Base-by-base conservation (phyloP, 2,113 vertebrate genomes). In the Engystomops pustulosus region DNA sequence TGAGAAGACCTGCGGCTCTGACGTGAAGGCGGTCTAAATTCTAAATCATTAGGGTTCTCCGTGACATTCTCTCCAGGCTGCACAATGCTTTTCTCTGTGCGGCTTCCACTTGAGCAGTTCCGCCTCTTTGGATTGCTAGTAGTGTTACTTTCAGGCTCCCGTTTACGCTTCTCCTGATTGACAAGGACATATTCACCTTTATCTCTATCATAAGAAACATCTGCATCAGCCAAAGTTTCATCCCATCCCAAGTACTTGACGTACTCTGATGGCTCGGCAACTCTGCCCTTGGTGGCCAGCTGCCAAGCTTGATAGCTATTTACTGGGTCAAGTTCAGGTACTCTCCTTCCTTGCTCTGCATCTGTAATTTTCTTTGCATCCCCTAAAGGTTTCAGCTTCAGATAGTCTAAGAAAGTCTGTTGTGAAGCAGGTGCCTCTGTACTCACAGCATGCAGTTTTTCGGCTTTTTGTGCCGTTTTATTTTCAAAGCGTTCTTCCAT, bases 231-330 rank as follows among this genome's bases (percentile, higher is more conserved):
- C 27, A 94, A 83, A 2, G 88, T 89, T 83, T 96, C 96, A 0
- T 96, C 96, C 89, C 94, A 90, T 68, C 92, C 86, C 83, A 93
- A 90, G 36, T 92, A 91, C 85, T 95, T 96, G 86, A 92, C 92
- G 27, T 90, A 92, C 77, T 98, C 97, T 0, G 94, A 89, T 0
- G 95, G 95, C 87, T 98, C 96, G 3, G 93, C 95, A 72, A 98
- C 94, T 89, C 90, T 95, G 85, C 97, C 97, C 88, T 95, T 93
- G 47, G 96, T 98, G 86, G 96, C 95, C 86, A 98, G 92, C 85
- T 98, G 96, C 97, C 97, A 98, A 86, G 97, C 96, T 88, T 98
- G 97, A 90, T 98, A 97, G 89, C 97, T 98, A 89, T 93, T 98
- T 86, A 98, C 91, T 0, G 97, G 97, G 91, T 98, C 96, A 82